These are phyloP conservation scores for Ferrisia virgata DNA, from an alignment of 2,888 invertebrate genomes.

Conservation along the genomic window DNA sequence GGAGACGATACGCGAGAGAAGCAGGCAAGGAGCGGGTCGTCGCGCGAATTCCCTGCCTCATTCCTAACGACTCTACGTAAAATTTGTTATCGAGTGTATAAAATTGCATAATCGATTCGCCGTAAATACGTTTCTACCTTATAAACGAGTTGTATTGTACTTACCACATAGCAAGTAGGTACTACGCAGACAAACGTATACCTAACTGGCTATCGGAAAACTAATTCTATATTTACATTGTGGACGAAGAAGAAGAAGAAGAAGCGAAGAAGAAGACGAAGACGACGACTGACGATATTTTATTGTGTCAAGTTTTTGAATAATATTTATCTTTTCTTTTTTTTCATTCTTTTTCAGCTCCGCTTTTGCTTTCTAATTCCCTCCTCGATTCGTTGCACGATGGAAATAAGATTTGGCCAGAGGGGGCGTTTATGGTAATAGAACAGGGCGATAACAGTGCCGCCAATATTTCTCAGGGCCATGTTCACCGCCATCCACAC, in stretches of 20 bases:
- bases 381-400: background rate
- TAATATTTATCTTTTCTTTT: background rate
- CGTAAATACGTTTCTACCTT: slow-evolving; percentile 4
- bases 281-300: background rate
- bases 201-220: background rate
- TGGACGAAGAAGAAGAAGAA: no score
- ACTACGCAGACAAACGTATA: no score
- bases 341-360: background rate
- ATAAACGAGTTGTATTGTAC: background rate
- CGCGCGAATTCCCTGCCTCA: no score
- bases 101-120: slow-evolving; percentile 16
- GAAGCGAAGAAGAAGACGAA: no score
- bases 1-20: no score
- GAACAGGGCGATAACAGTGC: background rate
- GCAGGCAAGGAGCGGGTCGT: no score
- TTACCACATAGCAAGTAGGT: no score
- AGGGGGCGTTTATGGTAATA: background rate
- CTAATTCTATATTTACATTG: background rate
- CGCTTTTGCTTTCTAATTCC: background rate
- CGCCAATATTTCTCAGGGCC: background rate
- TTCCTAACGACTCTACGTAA: no score
- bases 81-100: background rate
- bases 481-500: background rate
- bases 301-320: background rate
- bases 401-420: background rate